A percentile compares a stretch with the other conserved stretches of the same genome.
phyloP scores from a whole-genome alignment of 2,113 vertebrate genomes.

The Geococcyx californianus region DNA sequence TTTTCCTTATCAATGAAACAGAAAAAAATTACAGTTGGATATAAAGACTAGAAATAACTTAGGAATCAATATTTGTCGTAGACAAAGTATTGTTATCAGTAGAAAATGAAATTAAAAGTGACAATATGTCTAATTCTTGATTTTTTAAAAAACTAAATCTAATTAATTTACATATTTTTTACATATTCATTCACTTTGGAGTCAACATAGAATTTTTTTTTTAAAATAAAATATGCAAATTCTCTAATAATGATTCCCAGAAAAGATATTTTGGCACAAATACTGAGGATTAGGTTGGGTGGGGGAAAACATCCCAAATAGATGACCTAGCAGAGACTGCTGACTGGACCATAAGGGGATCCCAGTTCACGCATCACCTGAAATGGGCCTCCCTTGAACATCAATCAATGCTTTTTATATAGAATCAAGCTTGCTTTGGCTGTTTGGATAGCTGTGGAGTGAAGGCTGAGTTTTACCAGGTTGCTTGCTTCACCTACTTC shows the following conservation, averaged over 20 bases:
- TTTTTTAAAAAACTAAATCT: background rate
- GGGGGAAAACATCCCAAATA: background rate
- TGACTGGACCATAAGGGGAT: background rate
- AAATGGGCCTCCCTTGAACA: background rate
- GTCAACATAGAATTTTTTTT: background rate
- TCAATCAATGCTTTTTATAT: conserved; percentile 53
- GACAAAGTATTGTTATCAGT: background rate
- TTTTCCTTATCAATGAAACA: background rate
- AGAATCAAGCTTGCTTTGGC: conserved; percentile 1
- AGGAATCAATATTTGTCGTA: background rate
- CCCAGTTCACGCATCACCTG: background rate
- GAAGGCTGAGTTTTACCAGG: conserved; percentile 56
- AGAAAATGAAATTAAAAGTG: background rate
- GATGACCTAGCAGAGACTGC: conserved; percentile 20
- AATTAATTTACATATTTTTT: conserved; percentile 18
- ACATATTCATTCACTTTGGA: conserved; percentile 4
- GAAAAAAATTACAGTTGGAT: background rate
- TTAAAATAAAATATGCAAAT: background rate
- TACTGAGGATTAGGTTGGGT: background rate
- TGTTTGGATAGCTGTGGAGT: conserved; percentile 60
- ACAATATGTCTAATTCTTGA: background rate
- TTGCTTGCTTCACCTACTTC: conserved; percentile 52
- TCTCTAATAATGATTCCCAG: conserved; percentile 33
- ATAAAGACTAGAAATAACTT: background rate
- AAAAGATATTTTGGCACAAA: conserved; percentile 36